These are phyloP conservation scores for Diploptera punctata DNA, from an alignment of 2,888 invertebrate species.

Conservation along the genomic window DNA sequence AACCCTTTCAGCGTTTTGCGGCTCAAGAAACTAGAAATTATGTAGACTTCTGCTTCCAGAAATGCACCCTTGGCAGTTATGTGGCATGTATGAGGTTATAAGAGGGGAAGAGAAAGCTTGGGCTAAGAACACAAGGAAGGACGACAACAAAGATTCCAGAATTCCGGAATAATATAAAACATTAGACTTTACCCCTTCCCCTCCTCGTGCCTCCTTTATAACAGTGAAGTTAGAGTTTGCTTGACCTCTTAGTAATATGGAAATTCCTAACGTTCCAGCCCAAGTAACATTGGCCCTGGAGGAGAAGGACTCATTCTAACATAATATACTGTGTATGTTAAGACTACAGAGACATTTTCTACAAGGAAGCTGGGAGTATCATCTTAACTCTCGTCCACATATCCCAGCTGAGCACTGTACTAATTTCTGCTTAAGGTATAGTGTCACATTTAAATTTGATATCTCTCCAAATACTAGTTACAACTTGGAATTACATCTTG, in stretches of 20 bases:
- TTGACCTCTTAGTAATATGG: slow-evolving; percentile 35
- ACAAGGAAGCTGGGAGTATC: too few species aligned
- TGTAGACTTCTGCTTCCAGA: neutral
- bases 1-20: too few species aligned
- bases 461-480: too few species aligned
- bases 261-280: slow-evolving; percentile 29
- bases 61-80: neutral
- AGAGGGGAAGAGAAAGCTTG: neutral
- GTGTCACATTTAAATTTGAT: too few species aligned
- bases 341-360: too few species aligned
- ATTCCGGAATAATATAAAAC: slow-evolving; percentile 28
- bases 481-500: too few species aligned
- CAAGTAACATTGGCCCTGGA: neutral
- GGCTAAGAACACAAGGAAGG: neutral
- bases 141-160: slow-evolving; percentile 19
- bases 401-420: too few species aligned
- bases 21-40: slow-evolving; percentile 7
- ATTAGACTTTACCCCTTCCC: slow-evolving; percentile 7
- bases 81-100: neutral
- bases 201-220: slow-evolving; percentile 16
- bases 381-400: too few species aligned
- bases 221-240: slow-evolving; percentile 14
- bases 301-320: too few species aligned
- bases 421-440: too few species aligned
- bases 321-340: too few species aligned